Evolutionary conservation across 2,797 vertebrate species (phyloP).

Genomic region (Neostethus bicornis): DNA sequence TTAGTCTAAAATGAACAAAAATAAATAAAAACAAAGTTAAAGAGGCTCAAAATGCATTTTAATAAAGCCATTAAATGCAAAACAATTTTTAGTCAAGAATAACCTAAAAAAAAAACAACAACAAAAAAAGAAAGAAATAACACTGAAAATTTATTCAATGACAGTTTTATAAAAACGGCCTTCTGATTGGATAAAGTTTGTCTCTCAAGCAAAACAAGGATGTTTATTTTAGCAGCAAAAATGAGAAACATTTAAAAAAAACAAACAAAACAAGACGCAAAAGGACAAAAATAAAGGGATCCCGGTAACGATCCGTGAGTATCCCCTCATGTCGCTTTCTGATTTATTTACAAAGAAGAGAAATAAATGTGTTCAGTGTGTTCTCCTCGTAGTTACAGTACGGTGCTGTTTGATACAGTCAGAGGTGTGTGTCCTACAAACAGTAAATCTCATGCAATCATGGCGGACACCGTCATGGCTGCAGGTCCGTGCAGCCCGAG

Average conservation of each 20-base stretch:
- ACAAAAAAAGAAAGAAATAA: too few relatives aligned
- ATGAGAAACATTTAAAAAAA: not conserved
- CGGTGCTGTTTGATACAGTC: conserved; percentile 59
- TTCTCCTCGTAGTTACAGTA: conserved; percentile 55
- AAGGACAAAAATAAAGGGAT: too few relatives aligned
- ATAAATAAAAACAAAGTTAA: not conserved
- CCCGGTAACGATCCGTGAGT: conserved; percentile 67
- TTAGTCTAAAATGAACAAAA: not conserved
- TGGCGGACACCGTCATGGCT: conserved; percentile 32
- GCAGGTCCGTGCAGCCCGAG: too few relatives aligned
- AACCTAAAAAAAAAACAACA: conserved; percentile 1
- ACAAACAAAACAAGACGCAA: too few relatives aligned
- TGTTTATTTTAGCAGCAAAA: conserved; percentile 1
- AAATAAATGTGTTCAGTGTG: conserved; percentile 31
- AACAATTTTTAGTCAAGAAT: not conserved
- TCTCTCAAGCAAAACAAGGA: not conserved
- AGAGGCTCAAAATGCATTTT: not conserved
- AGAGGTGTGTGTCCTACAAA: conserved; percentile 48
- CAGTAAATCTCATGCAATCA: conserved; percentile 64
- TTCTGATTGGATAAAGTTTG: not conserved
- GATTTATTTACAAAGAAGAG: conserved; percentile 60
- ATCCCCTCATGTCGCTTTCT: conserved; percentile 28
- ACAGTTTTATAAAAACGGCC: not conserved
- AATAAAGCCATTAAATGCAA: not conserved
- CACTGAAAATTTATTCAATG: too few relatives aligned